Base-by-base conservation (phyloP, 2,888 invertebrate genomes). In the Hirtodrosophila alboralis region DNA sequence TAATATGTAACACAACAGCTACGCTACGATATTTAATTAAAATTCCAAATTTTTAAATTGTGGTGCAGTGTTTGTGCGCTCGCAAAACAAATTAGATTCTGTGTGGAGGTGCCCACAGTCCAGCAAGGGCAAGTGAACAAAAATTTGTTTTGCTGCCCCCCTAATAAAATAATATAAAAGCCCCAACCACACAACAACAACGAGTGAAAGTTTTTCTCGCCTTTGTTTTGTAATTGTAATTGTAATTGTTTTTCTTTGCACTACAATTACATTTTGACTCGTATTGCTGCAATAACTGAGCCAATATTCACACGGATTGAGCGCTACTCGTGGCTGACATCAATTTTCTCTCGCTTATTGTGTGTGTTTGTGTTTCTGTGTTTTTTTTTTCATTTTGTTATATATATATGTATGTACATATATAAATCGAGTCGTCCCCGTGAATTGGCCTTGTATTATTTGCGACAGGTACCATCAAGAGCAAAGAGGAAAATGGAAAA, bases 151-250 rank as follows among this genome's bases (percentile, higher is more conserved):
- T 37, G 27, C 31, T 27, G n/a, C 30, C 34, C 34, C 40, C 14
- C 21, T 47, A 43, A 47, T 63, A 52, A 38, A 47, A 27, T 47
- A 43, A 47, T 63, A 52, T 34, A 47, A 60, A 53, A 66, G 37
- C 28, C 56, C 49, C 57, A 60, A 63, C 61, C 58, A 63, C 61
- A 65, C 57, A 60, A 63, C 61, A 60, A 63, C 61, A 65, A 63
- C 68, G 66, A 81, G 81, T 81, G 81, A 81, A 81, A 81, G 81
- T 81, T 81, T 75, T 80, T 60, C 74, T 75, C 52, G 71, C 53
- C 81, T 78, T 81, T 86, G 86, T 81, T 81, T 81, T 81, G 78
- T 76, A 79, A 79, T 75, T 74, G n/a, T n/a, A n/a, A n/a, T 47
- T 71, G 65, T 57, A 79, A 80, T 72, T 77, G 80, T 75, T 62